These are phyloP conservation scores for Mugil cephalus DNA, from an alignment of 2,113 vertebrate genomes.

Conservation along the genomic window DNA sequence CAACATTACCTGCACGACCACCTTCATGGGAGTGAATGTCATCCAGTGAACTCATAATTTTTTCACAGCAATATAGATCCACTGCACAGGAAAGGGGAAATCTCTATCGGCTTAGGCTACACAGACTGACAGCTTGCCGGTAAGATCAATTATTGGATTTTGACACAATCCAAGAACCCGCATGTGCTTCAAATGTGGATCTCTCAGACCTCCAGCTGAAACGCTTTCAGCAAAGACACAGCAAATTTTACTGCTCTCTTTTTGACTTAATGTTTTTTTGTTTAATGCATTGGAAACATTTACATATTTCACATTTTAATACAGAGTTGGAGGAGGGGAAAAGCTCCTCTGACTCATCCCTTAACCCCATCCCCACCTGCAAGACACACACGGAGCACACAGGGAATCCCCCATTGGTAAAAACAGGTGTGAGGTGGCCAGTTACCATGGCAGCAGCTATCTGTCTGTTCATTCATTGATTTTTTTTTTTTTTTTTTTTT, in stretches of 20 bases:
- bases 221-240: too few relatives aligned
- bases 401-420: constrained; percentile 74
- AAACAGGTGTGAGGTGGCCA: constrained; percentile 51
- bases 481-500: constrained; percentile 13
- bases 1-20: background rate
- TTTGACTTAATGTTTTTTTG: background rate
- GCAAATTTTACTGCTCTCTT: too few relatives aligned
- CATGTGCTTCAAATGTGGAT: background rate
- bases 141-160: background rate
- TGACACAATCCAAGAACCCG: background rate
- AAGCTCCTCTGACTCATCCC: constrained; percentile 67
- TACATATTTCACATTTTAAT: constrained; percentile 4
- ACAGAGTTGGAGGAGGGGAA: constrained; percentile 20
- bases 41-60: background rate
- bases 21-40: background rate
- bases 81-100: background rate
- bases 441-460: constrained; percentile 72
- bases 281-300: background rate
- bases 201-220: background rate
- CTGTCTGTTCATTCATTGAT: constrained; percentile 48
- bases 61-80: background rate
- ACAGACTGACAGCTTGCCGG: background rate
- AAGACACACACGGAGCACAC: constrained; percentile 11
- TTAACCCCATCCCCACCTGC: constrained; percentile 33
- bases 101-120: too few relatives aligned